Base-by-base conservation (phyloP, 2,797 vertebrate species). In the Zalophus californianus region DNA sequence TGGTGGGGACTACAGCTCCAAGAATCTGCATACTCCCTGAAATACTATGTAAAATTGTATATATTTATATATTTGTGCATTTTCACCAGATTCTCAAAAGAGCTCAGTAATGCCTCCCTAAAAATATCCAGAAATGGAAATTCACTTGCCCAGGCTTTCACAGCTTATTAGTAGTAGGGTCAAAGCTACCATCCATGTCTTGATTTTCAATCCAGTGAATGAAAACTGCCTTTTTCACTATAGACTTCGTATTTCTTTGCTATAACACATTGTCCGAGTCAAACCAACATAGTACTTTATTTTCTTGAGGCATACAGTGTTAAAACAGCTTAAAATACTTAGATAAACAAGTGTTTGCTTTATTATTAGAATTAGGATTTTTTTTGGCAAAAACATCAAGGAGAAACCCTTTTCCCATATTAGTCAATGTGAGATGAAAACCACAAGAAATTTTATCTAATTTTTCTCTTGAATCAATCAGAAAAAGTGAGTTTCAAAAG, bases 401-500 rank as follows among this genome's bases (percentile, higher is more conserved):
- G 27, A 77, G 72, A 95, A 83, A 72, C 66, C 15, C 52, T 93
- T 75, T 88, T 68, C 41, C 3, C 20, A 50, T 38, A n/a, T 75
- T 91, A 48, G 72, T 97, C 56, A 80, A n/a, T 54, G 29, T 56
- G 44, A 72, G 56, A 84, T 91, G 50, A 92, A 91, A 91, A 44
- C 58, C 18, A 54, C 11, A 23, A 44, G 32, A 27, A 90, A 94
- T 44, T 94, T 66, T 11, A 79, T 78, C 27, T 41, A 91, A 68
- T 48, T 77, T 54, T 95, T 32, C 80, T 85, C 72, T 27, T 88
- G 32, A 89, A 56, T 32, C 79, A n/a, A 25, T 85, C 18, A 80
- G 83, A 60, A 86, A 85, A 92, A 66, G 50, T 41, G 25, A 75
- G 15, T 92, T 94, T 78, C 44, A 96, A 95, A 90, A 68, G 13